A percentile compares a stretch with the other conserved stretches of the same genome.
These are phyloP conservation scores for Acrobasis repandana DNA, from an alignment of 2,888 invertebrate species.

Conservation along the genomic window DNA sequence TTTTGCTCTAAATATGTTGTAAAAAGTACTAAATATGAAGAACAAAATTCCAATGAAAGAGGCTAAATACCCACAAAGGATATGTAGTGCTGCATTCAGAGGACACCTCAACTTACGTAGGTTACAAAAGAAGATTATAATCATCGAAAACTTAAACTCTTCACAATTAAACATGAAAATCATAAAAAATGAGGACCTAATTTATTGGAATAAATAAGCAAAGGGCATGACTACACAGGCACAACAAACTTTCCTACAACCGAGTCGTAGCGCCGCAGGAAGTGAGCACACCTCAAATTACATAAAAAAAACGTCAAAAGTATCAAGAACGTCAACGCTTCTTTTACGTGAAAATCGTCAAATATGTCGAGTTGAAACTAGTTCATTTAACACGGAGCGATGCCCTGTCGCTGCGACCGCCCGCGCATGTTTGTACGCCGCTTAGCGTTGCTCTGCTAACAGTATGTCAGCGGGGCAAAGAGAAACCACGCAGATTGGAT, in stretches of 20 bases:
- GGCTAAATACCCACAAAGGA: no score
- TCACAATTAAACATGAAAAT: no score
- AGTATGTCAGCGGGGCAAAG: conserved; percentile 54
- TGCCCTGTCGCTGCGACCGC: conserved; percentile 72
- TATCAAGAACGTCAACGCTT: background rate
- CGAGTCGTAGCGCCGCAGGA: background rate
- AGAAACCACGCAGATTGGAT: conserved; percentile 34
- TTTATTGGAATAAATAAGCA: no score
- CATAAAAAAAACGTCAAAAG: background rate
- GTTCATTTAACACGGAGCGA: conserved; percentile 76
- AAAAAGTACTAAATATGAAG: no score
- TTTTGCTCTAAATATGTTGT: no score
- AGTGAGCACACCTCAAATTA: background rate
- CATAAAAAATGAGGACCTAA: no score
- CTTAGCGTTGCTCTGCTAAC: conserved; percentile 73
- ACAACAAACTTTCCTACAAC: background rate
- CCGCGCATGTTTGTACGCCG: conserved; percentile 73
- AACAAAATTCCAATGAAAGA: no score
- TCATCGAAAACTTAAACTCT: no score
- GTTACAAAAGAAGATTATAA: no score
- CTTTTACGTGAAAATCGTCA: conserved; percentile 22
- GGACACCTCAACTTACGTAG: no score
- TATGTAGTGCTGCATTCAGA: no score
- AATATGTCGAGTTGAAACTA: conserved; percentile 54
- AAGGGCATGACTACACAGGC: no score